Conservation (phyloP, 2,113 vertebrate genomes). For the Solenodon paradoxus region DNA sequence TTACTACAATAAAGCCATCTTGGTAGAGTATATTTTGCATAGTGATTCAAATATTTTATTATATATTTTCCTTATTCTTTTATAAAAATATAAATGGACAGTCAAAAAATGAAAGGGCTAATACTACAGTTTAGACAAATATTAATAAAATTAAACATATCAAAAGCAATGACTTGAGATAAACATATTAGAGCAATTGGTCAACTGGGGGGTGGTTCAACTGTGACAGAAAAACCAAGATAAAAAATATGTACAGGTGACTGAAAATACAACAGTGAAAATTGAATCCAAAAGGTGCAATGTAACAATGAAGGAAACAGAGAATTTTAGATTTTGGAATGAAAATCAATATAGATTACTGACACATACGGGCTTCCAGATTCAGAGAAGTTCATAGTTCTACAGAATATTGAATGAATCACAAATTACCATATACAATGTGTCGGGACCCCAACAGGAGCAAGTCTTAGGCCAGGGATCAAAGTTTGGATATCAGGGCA, state of each 20-base stretch:
- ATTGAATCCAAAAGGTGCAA: not conserved
- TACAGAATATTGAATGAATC: not conserved
- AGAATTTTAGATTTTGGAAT: not conserved
- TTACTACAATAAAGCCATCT: not conserved
- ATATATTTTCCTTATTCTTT: slow-evolving; percentile 2
- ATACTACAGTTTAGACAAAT: not conserved
- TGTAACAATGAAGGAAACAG: not conserved
- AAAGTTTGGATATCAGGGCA: too few relatives aligned
- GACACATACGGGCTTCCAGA: not conserved
- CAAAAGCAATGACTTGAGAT: not conserved
- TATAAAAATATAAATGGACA: slow-evolving; percentile 51
- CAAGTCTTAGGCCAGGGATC: too few relatives aligned
- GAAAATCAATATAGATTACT: not conserved
- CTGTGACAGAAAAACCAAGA: not conserved
- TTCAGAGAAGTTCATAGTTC: not conserved
- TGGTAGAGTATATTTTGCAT: slow-evolving; percentile 15
- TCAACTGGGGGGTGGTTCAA: not conserved
- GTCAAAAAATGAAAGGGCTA: not conserved
- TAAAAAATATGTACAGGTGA: not conserved
- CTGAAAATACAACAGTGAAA: not conserved
- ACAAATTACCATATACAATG: not conserved
- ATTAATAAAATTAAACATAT: not conserved
- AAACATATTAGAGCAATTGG: not conserved
- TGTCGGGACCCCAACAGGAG: too few relatives aligned
- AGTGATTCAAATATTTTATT: slow-evolving; percentile 30